Evolutionary conservation across 2,797 vertebrate genomes (phyloP), one percentile per base, ranked within the genome.

Genomic region (Psittacula derbiana): DNA sequence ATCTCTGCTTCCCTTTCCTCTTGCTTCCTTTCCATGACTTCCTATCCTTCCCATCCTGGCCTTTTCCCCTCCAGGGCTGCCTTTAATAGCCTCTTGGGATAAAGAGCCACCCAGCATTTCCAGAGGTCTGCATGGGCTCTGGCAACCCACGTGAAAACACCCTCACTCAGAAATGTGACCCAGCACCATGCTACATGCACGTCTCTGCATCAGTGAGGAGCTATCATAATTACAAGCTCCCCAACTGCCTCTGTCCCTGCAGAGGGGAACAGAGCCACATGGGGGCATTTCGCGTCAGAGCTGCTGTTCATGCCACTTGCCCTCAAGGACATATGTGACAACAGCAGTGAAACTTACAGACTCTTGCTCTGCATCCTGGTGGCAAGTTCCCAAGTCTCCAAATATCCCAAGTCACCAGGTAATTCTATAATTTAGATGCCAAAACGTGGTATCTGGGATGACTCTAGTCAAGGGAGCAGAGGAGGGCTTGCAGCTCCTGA

Each of bases 111-210:
- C 30, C 71, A 25, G 33, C 2, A 7, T 18, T 87, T 66, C 20
- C 41, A 66, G 78, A 81, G 53, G 10, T 66, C 53, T 61, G 12
- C 2, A 2, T 23, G 30, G 66, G 50, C 73, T 85, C 57, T 46
- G 36, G 6, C 15, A 92, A 11, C 2, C 9, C 58, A 38, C 1
- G 0, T 43, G 53, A 65, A 86, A 90, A 49, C 8, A 27, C 8
- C 17, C 30, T 61, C 38, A n/a, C 38, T 88, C 61, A 67, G 76
- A 78, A 88, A 90, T 30, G 70, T 58, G 46, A 41, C n/a, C 36
- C 67, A 57, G 47, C 16, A 57, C 67, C 33, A 36, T 0, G 0
- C 44, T 20, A 23, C 0, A 1, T 9, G 36, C 0, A 0, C 75
- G 36, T 87, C 67, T 73, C 74, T 64, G 78, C 91, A 72, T 41